Evolutionary conservation across 2,888 invertebrate genomes (phyloP).

Genomic region (Microdon myrmicae): DNA sequence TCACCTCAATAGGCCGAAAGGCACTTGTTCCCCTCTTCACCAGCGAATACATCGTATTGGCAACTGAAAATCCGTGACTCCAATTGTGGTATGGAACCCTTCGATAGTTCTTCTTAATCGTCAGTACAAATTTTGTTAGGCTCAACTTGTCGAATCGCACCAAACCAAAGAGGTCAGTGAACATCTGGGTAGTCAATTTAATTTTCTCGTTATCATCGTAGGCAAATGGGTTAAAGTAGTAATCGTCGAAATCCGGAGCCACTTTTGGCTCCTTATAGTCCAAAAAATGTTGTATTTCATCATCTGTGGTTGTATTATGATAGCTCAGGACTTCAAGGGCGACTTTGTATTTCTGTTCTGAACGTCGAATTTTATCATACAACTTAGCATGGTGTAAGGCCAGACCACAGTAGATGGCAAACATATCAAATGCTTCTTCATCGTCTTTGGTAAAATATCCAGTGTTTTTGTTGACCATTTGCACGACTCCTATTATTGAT

Average conservation of each 20-base stretch:
- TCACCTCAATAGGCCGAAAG: constrained; percentile 74
- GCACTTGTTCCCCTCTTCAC: constrained; percentile 71
- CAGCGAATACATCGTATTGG: constrained; percentile 83
- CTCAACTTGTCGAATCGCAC: constrained; percentile 75
- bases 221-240: constrained; percentile 79
- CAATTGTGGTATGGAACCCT: constrained; percentile 89
- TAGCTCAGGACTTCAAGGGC: constrained; percentile 86
- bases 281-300: constrained; percentile 70
- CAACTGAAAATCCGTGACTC: constrained; percentile 88
- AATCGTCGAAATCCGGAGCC: constrained; percentile 68
- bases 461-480: constrained; percentile 82
- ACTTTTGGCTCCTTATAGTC: constrained; percentile 57
- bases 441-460: constrained; percentile 74
- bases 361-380: constrained; percentile 83
- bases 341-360: constrained; percentile 84
- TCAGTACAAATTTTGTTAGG: constrained; percentile 78
- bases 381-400: constrained; percentile 87
- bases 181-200: constrained; percentile 79
- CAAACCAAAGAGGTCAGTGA: constrained; percentile 76
- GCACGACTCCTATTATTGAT: constrained; percentile 84
- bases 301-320: constrained; percentile 81
- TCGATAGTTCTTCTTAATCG: constrained; percentile 86
- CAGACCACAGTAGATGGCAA: constrained; percentile 86
- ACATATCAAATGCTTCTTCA: constrained; percentile 83
- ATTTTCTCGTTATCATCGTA: constrained; percentile 79